phyloP scores from a whole-genome alignment of 2,888 invertebrate species.

The Perizoma affinitatum region DNA sequence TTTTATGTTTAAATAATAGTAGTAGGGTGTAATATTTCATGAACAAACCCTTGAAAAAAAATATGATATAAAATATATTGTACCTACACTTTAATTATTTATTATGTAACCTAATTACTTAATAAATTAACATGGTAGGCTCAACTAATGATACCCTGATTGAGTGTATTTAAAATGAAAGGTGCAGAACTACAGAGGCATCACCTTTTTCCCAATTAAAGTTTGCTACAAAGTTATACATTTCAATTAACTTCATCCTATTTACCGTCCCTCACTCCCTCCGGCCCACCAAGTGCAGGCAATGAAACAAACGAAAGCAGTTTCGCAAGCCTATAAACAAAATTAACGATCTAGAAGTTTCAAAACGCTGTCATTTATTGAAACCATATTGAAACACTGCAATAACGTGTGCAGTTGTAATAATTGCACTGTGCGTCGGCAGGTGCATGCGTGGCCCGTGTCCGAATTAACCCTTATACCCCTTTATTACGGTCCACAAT shows the following conservation, averaged over 20 bases:
- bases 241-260: background rate
- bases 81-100: too few species aligned
- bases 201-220: too few species aligned
- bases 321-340: constrained; percentile 22
- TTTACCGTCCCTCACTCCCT: background rate
- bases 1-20: too few species aligned
- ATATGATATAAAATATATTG: too few species aligned
- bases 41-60: too few species aligned
- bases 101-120: too few species aligned
- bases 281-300: background rate
- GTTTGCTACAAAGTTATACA: too few species aligned
- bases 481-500: constrained; percentile 58
- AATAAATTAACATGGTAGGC: too few species aligned
- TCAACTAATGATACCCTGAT: too few species aligned
- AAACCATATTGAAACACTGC: constrained; percentile 42
- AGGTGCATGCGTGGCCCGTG: constrained; percentile 64
- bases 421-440: constrained; percentile 43
- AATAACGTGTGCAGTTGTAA: constrained; percentile 63
- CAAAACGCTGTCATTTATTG: constrained; percentile 41
- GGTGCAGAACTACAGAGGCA: too few species aligned
- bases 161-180: too few species aligned
- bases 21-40: too few species aligned
- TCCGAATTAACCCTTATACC: constrained; percentile 55
- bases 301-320: constrained; percentile 14
- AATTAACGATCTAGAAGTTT: constrained; percentile 31